Base-by-base conservation (phyloP, 2,888 invertebrate genomes). In the Eupithecia abbreviata region DNA sequence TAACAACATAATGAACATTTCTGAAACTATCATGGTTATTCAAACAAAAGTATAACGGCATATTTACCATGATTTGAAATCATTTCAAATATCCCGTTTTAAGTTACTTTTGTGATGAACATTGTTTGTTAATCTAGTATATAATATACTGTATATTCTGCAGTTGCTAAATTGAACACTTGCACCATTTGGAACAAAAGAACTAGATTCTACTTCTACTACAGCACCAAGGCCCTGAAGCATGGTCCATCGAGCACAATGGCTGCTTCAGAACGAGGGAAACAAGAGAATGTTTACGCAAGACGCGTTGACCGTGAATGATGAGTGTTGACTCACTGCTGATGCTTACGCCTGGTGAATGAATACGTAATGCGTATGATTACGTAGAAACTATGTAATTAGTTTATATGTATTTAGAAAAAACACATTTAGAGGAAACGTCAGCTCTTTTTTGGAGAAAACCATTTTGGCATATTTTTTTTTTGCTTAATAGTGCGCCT, bases 301-400 rank as follows among this genome's bases (percentile, higher is more conserved):
- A 30, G 30, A 30, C 30, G 30, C 30, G 30, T 30, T 30, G 30
- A 30, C 87, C 88, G 85, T 55, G 86, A 90, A 86, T 90, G 90
- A 88, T 90, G 90, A 90, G 78, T 77, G 84, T 83, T 86, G 84
- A 88, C 81, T 87, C 84, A 85, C 81, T 68, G 80, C 80, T 76
- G 58, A 58, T 58, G 15, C 67, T 42, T 30, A 65, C 65, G 43
- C 2, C 45, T 47, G 47, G n/a, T 18, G 10, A 68, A 47, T 68
- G 9, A 45, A 68, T 18, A 68, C n/a, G 30, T 30, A 30, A 30
- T 30, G 30, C 30, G 30, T 30, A n/a, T n/a, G 30, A 30, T 30
- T 30, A 30, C 30, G 30, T 30, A 30, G 30, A 30, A 30, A 30
- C 30, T 30, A 18, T 68, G 43, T 10, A 58, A 18, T 58, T 9